A percentile compares a stretch with the other conserved stretches of the same genome.
Conservation (phyloP, 2,888 invertebrate genomes). For the Rotaria sp. region DNA sequence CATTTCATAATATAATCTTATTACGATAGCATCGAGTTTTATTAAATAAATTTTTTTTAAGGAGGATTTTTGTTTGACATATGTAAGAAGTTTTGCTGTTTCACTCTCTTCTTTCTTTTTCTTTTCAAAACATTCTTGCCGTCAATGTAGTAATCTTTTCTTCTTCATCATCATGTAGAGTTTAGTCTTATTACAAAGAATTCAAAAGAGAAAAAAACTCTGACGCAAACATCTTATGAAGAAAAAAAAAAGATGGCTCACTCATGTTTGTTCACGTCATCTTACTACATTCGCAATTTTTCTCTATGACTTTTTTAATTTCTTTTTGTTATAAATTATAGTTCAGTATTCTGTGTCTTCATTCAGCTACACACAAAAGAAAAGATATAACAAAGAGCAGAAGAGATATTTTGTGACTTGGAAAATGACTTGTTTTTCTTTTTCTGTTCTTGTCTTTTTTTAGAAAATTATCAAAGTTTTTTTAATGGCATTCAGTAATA, state of each 20-base stretch:
- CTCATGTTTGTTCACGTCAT: background rate
- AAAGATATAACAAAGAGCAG: no score
- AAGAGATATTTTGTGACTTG: no score
- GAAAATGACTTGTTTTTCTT: no score
- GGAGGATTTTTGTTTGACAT: background rate
- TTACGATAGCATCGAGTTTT: background rate
- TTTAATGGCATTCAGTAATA: conserved; percentile 12
- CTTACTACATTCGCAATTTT: background rate
- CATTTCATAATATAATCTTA: background rate
- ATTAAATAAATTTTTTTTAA: background rate
- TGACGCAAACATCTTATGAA: background rate
- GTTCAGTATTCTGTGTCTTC: no score
- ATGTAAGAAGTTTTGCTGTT: no score
- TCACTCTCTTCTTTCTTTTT: background rate
- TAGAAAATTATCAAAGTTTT: no score
- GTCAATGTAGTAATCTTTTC: background rate
- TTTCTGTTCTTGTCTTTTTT: no score
- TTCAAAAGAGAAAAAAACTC: background rate
- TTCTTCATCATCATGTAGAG: background rate
- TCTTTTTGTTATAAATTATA: no score
- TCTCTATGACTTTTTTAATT: background rate
- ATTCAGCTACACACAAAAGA: no score
- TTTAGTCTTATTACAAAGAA: background rate
- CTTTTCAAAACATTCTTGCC: background rate
- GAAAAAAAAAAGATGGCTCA: background rate